phyloP scores from a whole-genome alignment of 2,113 vertebrate genomes.

The Chionomys nivalis region DNA sequence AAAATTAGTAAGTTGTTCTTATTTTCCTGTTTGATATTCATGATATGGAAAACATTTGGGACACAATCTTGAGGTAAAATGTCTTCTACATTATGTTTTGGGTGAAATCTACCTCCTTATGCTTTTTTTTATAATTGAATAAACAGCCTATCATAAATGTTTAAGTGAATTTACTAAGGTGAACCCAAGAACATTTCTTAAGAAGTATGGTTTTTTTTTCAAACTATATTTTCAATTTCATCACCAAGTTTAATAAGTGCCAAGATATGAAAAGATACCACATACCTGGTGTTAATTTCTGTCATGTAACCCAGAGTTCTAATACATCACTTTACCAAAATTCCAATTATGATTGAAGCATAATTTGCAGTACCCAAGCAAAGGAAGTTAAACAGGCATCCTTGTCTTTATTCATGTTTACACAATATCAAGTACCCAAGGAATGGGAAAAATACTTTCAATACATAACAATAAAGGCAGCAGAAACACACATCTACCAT shows the following conservation, averaged over 20 bases:
- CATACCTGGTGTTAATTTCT: background rate
- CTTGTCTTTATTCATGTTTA: background rate
- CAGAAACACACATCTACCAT: background rate
- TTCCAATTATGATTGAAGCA: background rate
- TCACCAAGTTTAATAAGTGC: background rate
- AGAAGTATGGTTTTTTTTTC: background rate
- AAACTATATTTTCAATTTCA: background rate
- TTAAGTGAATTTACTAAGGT: slow-evolving; percentile 20
- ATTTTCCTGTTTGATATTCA: background rate
- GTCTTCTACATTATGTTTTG: background rate
- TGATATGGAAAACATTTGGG: background rate
- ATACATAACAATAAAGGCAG: background rate
- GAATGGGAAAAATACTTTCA: background rate
- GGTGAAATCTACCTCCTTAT: no score
- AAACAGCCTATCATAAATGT: background rate
- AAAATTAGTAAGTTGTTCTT: background rate
- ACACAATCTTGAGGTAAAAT: background rate
- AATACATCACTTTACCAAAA: background rate
- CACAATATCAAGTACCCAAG: background rate
- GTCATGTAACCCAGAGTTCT: background rate
- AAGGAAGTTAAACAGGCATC: background rate
- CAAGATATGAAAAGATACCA: background rate
- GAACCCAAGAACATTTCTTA: background rate
- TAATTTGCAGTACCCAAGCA: background rate
- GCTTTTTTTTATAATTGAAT: background rate